Evolutionary conservation across 2,797 vertebrate genomes (phyloP), one percentile per base, ranked within the genome.

Genomic region (Lutjanus campechanus): DNA sequence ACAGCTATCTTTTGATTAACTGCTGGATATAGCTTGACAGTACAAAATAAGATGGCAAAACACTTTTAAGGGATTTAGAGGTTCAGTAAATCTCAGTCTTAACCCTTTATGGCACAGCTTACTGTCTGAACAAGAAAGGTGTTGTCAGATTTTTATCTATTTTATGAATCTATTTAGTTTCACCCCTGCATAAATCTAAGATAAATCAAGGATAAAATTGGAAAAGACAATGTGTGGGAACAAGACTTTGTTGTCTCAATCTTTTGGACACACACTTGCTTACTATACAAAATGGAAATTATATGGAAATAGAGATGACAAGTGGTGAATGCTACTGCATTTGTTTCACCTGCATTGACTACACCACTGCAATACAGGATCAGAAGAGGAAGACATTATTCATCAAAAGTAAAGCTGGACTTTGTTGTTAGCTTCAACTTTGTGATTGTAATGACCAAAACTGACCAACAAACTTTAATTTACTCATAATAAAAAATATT

Each of bases 241-340:
- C 40, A 25, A 29, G 3, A 59, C 29, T 20, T 5, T 63, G 25
- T 54, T 49, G 4, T 65, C 74, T 56, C 44, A 47, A 44, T 77
- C 25, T 75, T 69, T 69, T 82, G 64, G 67, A 79, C 50, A 63
- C 59, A 80, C 20, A 70, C 2, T 59, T 83, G 74, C 69, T 84
- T 79, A 79, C 75, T 65, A 8, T 15, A 72, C 65, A 79, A 76
- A 76, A 85, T 87, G 77, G 62, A 81, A 83, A 85, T 81, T 7
- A 53, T 58, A 83, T 83, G 66, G 72, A 82, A 80, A 81, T 60
- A 71, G 44, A 77, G 75, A 83, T 77, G 63, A 74, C 68, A 79
- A 58, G 61, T 44, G 2, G 41, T 44, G 41, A 64, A 70, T 19
- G 62, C 58, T 59, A 15, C 47, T 68, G 74, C 55, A 68, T 83